Evolutionary conservation across 2,113 vertebrate species (phyloP), one percentile per base, ranked within the genome.

Genomic region (Hippocampus guttulatus): DNA sequence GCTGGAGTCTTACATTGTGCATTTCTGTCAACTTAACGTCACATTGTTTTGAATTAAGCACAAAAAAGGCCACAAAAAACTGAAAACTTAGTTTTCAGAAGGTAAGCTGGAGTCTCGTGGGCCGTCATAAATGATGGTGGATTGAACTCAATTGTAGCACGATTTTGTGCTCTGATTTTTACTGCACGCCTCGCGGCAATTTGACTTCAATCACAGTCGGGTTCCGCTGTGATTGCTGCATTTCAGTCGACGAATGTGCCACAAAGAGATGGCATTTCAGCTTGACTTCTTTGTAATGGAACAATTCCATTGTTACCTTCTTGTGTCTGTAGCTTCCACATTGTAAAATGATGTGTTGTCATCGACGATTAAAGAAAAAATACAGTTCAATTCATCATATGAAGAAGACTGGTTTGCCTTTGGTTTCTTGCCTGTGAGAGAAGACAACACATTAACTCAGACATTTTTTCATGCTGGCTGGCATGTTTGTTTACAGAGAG

Each of bases 401-500:
- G 52, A 11, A 67, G 16, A 69, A 68, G 18, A 67, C 51, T 43
- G 20, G 0, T 64, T 71, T 12, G 23, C 47, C 61, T 67, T 61
- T 74, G 68, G 43, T 72, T 64, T 76, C 15, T 27, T 73, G 27
- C 65, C 61, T 75, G 40, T 7, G 1, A 61, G 45, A 75, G 68
- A 27, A 67, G 33, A 38, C 33, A 38, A 38, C 33, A 38, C 57
- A 60, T 70, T 54, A 76, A 75, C 47, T 64, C 0, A 10, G 27
- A 62, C 25, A 20, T 73, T 51, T 75, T 75, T 76, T 80, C 45
- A 67, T 76, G 68, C 18, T 71, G 33, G 68, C 18, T 71, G 33
- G 43, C 68, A 40, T 75, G 47, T 75, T 82, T 64, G 73, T 23
- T 81, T 76, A 69, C 10, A 85, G 83, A 67, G 41, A 60, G 65